Base-by-base conservation (phyloP, 2,113 vertebrate species). In the Cyanoderma ruficeps region DNA sequence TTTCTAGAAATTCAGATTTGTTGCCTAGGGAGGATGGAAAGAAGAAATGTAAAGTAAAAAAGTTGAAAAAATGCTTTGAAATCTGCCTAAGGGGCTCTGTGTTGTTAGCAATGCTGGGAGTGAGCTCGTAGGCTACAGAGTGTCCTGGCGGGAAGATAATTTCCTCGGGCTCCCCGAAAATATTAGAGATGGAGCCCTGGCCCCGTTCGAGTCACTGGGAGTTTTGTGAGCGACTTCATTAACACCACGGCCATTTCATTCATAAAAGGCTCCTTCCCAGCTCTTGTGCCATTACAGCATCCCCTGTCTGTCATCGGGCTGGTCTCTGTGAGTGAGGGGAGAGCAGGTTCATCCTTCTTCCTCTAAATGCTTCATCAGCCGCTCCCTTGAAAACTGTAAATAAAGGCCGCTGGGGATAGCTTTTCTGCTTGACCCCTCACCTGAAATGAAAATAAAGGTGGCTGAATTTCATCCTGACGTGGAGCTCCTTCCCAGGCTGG, bases 371-470 rank as follows among this genome's bases (percentile, higher is more conserved):
- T 85, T 93, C 92, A 46, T 83, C 94, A 37, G 91, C 86, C 46
- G 1, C 95, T 96, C 94, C 97, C 93, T 94, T 94, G 96, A 97
- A 96, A 98, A 97, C 97, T 96, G 97, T 98, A 98, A 98, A 98
- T 98, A 98, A 97, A 98, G 96, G 96, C 91, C 93, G 69, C 91
- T 95, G 90, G 59, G 95, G 96, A 96, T 78, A 96, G 96, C 95
- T 97, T 97, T 97, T 96, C 97, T 96, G 94, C 90, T 96, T 98
- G 98, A 98, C 98, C 98, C 98, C 97, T 98, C 97, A 98, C 98
- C 98, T 97, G 96, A 97, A 98, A 97, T 98, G 95, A 98, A 98
- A 98, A 98, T 98, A 98, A 97, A 98, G 97, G 96, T 95, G 89
- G 60, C 94, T 96, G 95, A 94, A 97, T 97, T 97, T 97, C 97